phyloP scores from a whole-genome alignment of 2,113 vertebrate genomes.

The Peromyscus leucopus region DNA sequence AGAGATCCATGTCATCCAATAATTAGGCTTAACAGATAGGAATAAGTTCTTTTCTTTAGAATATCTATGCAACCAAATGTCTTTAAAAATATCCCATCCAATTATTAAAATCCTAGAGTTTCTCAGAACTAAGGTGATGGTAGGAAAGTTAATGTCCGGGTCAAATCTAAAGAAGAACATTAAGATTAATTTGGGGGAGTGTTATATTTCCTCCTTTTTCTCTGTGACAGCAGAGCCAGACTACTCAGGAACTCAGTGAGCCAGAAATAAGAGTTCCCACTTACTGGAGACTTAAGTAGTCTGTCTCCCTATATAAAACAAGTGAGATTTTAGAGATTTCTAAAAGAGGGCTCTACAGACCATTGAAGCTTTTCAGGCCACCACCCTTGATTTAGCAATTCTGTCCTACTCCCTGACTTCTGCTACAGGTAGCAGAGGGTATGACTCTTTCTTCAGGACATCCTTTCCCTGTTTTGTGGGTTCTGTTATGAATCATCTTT shows the following conservation, averaged over 20 bases:
- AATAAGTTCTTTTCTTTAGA: not conserved
- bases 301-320: not conserved
- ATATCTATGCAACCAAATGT: not conserved
- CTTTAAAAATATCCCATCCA: not conserved
- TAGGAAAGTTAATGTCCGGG: not conserved
- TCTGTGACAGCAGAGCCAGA: not conserved
- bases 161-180: not conserved
- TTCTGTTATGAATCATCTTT: not conserved
- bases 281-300: not conserved
- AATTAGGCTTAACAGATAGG: not conserved
- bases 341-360: not conserved
- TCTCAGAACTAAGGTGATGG: not conserved
- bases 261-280: not conserved
- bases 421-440: not conserved
- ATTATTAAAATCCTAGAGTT: not conserved
- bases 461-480: not conserved
- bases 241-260: not conserved
- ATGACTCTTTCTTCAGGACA: not conserved
- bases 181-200: not conserved
- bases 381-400: not conserved
- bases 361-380: not conserved
- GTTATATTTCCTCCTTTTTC: not conserved
- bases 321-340: not conserved
- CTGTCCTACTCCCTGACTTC: not conserved
- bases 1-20: not conserved